Evolutionary conservation across 2,888 invertebrate genomes (phyloP), one percentile per base, ranked within the genome.

Genomic region (Stenolophus ochropezus): DNA sequence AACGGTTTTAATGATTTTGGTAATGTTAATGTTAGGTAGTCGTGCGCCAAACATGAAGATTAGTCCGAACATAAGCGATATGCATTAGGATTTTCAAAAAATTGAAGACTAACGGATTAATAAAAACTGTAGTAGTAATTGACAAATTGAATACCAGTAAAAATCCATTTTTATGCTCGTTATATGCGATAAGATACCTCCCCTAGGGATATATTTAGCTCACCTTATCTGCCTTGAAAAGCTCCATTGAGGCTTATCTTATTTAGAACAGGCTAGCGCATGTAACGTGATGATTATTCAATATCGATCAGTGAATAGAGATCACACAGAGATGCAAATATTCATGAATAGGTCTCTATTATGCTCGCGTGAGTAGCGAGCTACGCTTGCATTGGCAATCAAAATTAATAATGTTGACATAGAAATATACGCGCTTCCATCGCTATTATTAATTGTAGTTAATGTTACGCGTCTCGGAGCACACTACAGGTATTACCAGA

Each of bases 401-500:
- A 61, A 61, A 61, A 61, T 61, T 27, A 61, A 27, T 61, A 25
- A 23, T 61, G 61, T 61, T 61, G 61, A 61, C 61, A 25, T 11
- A 61, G 61, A 61, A 61, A 61, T 61, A 61, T 61, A 11, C 23
- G 25, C 25, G 1, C 14, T n/a, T 14, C 61, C 21, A 14, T 11
- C 14, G 14, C n/a, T 61, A 14, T 27, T 61, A 61, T 61, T 61
- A 61, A 61, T 61, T 25, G 20, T 61, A 61, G 23, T 61, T 61
- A 61, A 61, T 61, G 61, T 14, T 61, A n/a, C 61, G 25, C 11
- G n/a, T 61, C 61, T n/a, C 23, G 14, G 25, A 14, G 25, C n/a
- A 53, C 16, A 56, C 18, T 21, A 1, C 56, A 18, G 56, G 6
- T 18, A 20, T 53, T 53, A 8, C 20, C 20, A 5, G 56, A 56